These are phyloP conservation scores for Hippoglossus stenolepis DNA, from an alignment of 2,113 vertebrate species.

Conservation along the genomic window DNA sequence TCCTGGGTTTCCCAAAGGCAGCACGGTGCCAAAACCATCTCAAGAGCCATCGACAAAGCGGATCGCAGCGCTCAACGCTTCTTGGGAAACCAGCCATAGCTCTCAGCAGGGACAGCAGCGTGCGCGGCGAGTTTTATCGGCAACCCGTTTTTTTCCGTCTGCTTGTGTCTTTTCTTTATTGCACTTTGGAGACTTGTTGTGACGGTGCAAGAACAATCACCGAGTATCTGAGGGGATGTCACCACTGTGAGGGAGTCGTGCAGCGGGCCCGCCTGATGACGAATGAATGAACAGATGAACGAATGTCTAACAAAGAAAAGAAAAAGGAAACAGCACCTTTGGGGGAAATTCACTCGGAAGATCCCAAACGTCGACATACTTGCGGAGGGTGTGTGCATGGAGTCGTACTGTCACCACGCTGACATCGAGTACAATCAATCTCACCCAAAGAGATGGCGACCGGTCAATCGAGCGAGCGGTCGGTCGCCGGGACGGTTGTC, in stretches of 20 bases:
- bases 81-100: constrained; percentile 67
- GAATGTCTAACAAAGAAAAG: constrained; percentile 59
- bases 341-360: constrained; percentile 11
- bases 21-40: constrained; percentile 70
- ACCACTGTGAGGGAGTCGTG: constrained; percentile 65
- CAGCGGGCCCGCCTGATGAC: constrained; percentile 49
- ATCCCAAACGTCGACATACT: constrained; percentile 57
- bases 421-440: constrained; percentile 72
- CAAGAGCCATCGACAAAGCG: constrained; percentile 57
- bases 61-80: constrained; percentile 55
- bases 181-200: constrained; percentile 54
- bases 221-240: constrained; percentile 51
- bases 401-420: constrained; percentile 62
- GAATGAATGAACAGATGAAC: constrained; percentile 69
- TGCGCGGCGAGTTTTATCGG: constrained; percentile 40
- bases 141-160: constrained; percentile 15
- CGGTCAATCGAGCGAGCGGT: constrained; percentile 10
- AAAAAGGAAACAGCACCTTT: constrained; percentile 62
- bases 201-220: constrained; percentile 47
- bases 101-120: constrained; percentile 19
- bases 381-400: constrained; percentile 66
- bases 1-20: constrained; percentile 56
- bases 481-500: constrained; percentile 38
- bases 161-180: constrained; percentile 23
- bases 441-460: constrained; percentile 66